phyloP scores from a whole-genome alignment of 64 coral and sea anemone genomes.

The Porites australiensis region DNA sequence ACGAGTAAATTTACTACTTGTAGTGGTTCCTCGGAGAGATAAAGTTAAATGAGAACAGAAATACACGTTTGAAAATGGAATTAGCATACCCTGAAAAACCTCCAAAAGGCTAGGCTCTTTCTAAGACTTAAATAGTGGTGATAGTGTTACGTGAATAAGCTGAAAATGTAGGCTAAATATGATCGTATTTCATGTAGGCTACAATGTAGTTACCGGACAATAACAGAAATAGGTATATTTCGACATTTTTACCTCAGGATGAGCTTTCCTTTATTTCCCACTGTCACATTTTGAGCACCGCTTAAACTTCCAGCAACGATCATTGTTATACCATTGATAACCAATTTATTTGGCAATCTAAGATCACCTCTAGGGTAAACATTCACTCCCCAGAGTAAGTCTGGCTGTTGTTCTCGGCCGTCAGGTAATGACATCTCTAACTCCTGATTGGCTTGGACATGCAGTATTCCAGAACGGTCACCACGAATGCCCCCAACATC shows the following conservation, averaged over 20 bases:
- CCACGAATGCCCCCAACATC: slow-evolving; percentile 82
- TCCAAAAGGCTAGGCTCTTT: no score
- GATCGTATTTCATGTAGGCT: no score
- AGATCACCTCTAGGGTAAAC: slow-evolving; percentile 91
- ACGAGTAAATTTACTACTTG: no score
- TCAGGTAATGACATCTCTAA: slow-evolving; percentile 61
- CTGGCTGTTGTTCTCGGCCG: slow-evolving; percentile 39
- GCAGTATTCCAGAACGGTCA: slow-evolving; percentile 92
- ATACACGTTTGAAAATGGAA: no score
- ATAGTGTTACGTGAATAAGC: no score
- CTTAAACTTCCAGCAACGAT: slow-evolving; percentile 92
- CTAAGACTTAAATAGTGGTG: no score
- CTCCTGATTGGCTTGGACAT: slow-evolving; percentile 85
- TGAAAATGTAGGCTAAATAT: no score
- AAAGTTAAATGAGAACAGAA: no score
- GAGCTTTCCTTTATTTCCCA: slow-evolving; percentile 92
- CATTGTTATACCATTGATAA: slow-evolving; percentile 91
- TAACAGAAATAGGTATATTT: not conserved
- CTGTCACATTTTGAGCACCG: slow-evolving; percentile 89
- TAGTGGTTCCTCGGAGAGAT: no score
- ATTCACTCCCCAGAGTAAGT: slow-evolving; percentile 88
- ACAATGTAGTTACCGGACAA: no score
- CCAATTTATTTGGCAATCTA: slow-evolving; percentile 70
- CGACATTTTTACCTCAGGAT: slow-evolving; percentile 67
- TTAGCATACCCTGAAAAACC: no score